Evolutionary conservation across 1,140 invertebrate genomes (phyloP), one percentile per base, ranked within the genome.

Genomic region (Drosophila auraria): DNA sequence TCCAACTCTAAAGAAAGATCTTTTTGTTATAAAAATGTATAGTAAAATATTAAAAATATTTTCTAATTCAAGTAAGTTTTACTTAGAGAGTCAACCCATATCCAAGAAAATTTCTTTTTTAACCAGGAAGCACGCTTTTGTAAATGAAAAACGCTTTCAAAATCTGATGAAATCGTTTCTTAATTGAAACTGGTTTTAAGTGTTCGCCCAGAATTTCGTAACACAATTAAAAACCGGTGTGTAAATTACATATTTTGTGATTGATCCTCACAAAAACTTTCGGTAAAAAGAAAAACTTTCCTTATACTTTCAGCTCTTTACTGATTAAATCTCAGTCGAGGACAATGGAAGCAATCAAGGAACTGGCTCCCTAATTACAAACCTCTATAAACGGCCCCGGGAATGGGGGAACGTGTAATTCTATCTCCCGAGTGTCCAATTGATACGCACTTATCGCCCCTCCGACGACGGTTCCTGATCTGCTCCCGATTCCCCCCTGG

Each of bases 391-490:
- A 51, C 17, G 30, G 30, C 6, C 4, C 23, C 9, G 11, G 65
- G 9, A 27, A 17, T 23, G 49, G 7, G 54, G 36, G 4, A 44
- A 44, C n/a, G 30, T 73, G 71, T 61, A 74, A 74, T 53, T 73
- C 56, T 73, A 53, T 74, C 71, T 51, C 68, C 49, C 45, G 56
- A 72, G 70, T 60, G 45, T 73, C 54, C 68, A 73, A 73, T 73
- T 71, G 66, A 71, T 73, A 71, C 66, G 64, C 64, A 47, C 54
- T 71, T 73, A 73, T 73, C 70, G 53, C 70, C 65, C 27, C 62
- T 23, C 51, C 9, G 53, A 47, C 45, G 53, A 47, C 36, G 42
- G 49, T 69, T 45, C 65, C 64, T 38, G 64, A 68, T 68, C 62
- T 49, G 23, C 44, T 47, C 12, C 30, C 59, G 23, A 63, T n/a